Evolutionary conservation across 1,140 invertebrate species (phyloP), one percentile per base, ranked within the genome.

Genomic region (Dreissena polymorpha): DNA sequence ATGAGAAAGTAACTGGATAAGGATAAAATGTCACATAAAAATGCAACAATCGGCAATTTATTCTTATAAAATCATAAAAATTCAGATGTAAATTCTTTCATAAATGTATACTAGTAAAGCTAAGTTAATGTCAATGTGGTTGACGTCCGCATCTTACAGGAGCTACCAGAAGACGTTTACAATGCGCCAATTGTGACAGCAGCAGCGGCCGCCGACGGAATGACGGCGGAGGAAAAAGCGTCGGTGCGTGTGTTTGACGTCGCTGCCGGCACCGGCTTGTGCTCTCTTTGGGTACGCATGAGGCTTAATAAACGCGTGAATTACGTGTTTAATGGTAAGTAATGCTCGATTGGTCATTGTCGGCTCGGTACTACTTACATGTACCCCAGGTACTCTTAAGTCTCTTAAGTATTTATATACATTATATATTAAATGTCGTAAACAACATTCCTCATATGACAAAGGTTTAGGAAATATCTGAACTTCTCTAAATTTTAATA

Each of bases 161-260:
- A 83, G 29, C 39, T 83, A 55, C 81, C 81, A 10, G 57, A 49
- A 7, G 72, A 83, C 25, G 72, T 75, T 12, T 83, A 70, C 53
- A 83, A 81, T 70, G 21, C 88, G 79, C 71, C 72, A 23, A 80
- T 87, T 71, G 67, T 84, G 18, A 74, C 84, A 21, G 76, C 71
- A 16, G 39, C 51, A 0, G 64, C 79, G 16, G 72, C 84, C 10
- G 81, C 81, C 3, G 81, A 76, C 5, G 65, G 72, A 16, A 49
- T 76, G 50, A 75, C 81, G 8, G 65, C 67, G 14, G 81, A 68
- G 29, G 63, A 75, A 49, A 74, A 29, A 27, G 51, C 71, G 10
- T 21, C 67, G n/a, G 81, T 64, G 5, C 64, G 65, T 25, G 81
- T 83, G 18, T 75, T 83, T n/a, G 80, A 83, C 50, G 80, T 83